Evolutionary conservation across 2,113 vertebrate genomes (phyloP).

Genomic region (Serinus canaria): DNA sequence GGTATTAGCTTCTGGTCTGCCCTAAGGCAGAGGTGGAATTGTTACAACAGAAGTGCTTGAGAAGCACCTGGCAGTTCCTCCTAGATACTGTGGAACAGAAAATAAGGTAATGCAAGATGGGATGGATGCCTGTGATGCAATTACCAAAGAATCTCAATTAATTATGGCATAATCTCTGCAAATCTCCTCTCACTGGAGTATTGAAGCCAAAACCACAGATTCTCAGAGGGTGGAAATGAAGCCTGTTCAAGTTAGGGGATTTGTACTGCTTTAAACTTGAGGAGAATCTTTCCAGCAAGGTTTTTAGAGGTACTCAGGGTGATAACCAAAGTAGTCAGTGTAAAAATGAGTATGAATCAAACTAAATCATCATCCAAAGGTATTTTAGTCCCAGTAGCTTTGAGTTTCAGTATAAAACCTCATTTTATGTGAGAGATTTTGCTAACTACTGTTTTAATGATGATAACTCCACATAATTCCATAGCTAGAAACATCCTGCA

Average conservation of each 20-base stretch:
- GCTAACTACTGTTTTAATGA: not conserved
- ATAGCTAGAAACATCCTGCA: not conserved
- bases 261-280: not conserved
- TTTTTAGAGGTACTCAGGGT: not conserved
- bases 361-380: not conserved
- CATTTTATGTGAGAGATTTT: not conserved
- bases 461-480: not conserved
- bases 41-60: not conserved
- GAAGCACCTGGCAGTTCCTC: not conserved
- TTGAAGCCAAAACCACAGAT: not conserved
- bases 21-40: not conserved
- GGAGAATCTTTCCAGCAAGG: not conserved
- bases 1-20: not conserved
- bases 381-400: not conserved
- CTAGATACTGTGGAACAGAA: not conserved
- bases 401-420: not conserved
- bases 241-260: not conserved
- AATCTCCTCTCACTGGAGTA: not conserved
- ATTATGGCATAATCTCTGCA: conserved; percentile 7
- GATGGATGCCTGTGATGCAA: not conserved
- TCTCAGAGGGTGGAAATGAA: not conserved
- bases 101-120: not conserved
- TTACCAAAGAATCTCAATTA: conserved; percentile 14
- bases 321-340: not conserved
- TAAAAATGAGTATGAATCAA: not conserved